Conservation (phyloP, 2,113 vertebrate species). For the Galeopterus variegatus region DNA sequence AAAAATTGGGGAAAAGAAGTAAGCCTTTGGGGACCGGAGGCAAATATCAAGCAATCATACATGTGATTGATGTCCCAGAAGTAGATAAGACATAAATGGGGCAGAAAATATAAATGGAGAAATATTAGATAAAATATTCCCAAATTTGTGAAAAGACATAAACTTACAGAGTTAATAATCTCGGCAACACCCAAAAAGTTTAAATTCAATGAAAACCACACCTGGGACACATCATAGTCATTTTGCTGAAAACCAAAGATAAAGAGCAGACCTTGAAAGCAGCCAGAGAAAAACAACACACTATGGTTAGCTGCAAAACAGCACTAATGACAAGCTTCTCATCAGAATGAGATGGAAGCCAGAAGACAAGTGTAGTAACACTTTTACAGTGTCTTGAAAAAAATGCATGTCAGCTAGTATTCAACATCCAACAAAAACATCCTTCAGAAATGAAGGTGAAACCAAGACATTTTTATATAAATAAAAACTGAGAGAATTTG, state of each 20-base stretch:
- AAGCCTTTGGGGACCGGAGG: background rate
- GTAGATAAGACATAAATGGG: background rate
- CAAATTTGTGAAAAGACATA: background rate
- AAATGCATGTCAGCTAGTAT: background rate
- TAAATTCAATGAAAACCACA: background rate
- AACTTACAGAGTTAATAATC: background rate
- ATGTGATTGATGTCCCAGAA: background rate
- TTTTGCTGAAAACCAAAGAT: background rate
- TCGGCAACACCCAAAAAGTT: background rate
- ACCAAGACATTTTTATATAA: constrained; percentile 5
- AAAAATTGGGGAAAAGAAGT: background rate
- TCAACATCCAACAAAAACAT: background rate
- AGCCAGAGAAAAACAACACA: background rate
- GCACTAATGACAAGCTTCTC: background rate
- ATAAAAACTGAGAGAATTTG: background rate
- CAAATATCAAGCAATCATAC: background rate
- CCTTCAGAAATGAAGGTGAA: background rate
- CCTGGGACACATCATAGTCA: background rate
- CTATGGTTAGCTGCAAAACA: background rate
- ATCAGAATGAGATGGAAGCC: background rate
- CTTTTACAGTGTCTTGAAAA: background rate
- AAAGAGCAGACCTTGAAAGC: background rate
- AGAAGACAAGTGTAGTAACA: background rate
- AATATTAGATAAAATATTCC: background rate
- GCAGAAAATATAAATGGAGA: background rate